Evolutionary conservation across 2,113 vertebrate species (phyloP).

Genomic region (Caretta caretta): DNA sequence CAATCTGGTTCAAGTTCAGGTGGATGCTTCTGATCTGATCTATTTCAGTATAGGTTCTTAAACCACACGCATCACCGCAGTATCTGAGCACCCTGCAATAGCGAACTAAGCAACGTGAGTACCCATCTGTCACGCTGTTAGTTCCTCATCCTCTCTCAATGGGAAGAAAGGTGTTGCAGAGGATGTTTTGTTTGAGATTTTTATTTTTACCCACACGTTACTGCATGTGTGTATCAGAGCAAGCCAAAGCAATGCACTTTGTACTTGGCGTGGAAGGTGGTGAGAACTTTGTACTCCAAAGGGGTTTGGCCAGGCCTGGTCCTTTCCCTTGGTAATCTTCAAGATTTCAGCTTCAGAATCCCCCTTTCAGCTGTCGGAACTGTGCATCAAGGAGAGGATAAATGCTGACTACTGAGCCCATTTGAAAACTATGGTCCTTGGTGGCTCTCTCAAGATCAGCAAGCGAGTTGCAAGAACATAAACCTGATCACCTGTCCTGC

Average conservation of each 20-base stretch:
- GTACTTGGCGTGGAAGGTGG: neutral
- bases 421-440: neutral
- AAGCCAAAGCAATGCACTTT: neutral
- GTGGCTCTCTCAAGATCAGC: neutral
- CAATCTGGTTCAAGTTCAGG: neutral
- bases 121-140: neutral
- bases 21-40: neutral
- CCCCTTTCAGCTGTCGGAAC: neutral
- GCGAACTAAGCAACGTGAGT: neutral
- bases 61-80: neutral
- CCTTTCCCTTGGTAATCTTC: neutral
- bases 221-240: neutral
- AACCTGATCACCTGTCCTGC: neutral
- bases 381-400: neutral
- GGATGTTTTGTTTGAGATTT: neutral
- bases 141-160: neutral
- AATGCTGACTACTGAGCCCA: neutral
- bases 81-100: neutral
- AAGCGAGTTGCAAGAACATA: neutral
- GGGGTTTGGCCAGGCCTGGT: neutral
- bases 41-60: neutral
- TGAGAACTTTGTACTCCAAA: neutral
- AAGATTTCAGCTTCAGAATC: neutral
- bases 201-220: neutral
- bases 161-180: neutral